phyloP scores from a whole-genome alignment of 2,113 vertebrate genomes.

The Picathartes gymnocephalus region DNA sequence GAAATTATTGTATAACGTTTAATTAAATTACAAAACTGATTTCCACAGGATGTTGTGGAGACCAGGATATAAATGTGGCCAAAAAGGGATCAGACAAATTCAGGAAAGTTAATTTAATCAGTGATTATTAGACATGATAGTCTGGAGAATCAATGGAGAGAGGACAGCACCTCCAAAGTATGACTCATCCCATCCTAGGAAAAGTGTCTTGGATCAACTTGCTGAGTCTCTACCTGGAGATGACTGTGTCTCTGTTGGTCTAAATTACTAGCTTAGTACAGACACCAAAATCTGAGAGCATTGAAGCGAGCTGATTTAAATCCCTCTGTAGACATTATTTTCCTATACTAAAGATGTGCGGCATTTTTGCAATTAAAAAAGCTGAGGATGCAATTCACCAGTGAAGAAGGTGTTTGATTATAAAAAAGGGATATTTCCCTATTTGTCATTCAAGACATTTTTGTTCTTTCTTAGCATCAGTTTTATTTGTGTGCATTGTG shows the following conservation, averaged over 20 bases:
- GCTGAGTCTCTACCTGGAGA: background rate
- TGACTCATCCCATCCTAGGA: conserved; percentile 33
- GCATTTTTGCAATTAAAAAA: background rate
- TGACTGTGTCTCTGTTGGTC: background rate
- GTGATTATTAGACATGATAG: conserved; percentile 42
- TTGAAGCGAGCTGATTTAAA: background rate
- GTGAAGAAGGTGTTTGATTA: background rate
- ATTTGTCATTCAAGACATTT: background rate
- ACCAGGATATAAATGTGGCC: conserved; percentile 28
- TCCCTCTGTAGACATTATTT: background rate
- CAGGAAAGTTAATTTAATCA: conserved; percentile 46
- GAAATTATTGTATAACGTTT: background rate
- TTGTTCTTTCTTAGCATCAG: background rate
- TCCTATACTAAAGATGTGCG: background rate
- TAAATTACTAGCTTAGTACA: background rate
- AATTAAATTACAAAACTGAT: conserved; percentile 21
- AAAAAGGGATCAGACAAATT: conserved; percentile 50
- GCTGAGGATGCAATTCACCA: background rate
- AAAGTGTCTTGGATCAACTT: background rate
- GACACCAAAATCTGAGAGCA: background rate
- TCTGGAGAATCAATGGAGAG: conserved; percentile 41
- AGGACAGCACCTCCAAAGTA: conserved; percentile 11
- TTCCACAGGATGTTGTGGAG: conserved; percentile 53
- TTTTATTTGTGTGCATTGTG: background rate
- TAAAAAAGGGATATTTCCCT: background rate